phyloP scores from a whole-genome alignment of 2,797 vertebrate species.

The Ispidina picta region DNA sequence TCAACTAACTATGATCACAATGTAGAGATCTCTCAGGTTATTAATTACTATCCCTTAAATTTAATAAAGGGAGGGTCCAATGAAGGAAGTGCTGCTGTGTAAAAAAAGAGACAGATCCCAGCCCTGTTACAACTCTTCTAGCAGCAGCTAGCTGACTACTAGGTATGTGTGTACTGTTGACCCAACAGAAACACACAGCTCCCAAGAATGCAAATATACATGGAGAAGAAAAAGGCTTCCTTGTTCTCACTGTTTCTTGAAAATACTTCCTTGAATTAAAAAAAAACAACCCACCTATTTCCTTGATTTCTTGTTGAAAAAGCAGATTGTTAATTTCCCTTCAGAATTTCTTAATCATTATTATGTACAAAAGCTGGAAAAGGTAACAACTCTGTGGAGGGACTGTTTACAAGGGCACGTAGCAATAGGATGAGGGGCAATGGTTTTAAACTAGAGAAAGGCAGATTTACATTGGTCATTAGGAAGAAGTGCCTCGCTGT shows the following conservation, averaged over 20 bases:
- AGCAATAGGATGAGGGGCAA: no score
- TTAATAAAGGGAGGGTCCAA: neutral
- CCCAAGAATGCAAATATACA: neutral
- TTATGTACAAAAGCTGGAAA: neutral
- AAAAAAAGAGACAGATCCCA: neutral
- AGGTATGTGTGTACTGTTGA: neutral
- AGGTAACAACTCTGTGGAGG: neutral
- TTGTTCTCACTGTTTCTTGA: no score
- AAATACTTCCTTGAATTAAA: no score
- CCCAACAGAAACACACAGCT: neutral
- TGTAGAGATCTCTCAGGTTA: neutral
- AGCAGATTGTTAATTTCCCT: neutral
- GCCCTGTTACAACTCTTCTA: neutral
- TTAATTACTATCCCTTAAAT: neutral
- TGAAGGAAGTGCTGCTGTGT: neutral
- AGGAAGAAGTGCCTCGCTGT: no score
- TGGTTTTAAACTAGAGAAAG: no score
- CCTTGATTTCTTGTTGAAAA: neutral
- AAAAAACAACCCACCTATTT: no score
- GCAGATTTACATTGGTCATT: no score
- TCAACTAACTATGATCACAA: neutral
- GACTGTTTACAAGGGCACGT: no score
- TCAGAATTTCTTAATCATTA: neutral
- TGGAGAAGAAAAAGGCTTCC: neutral
- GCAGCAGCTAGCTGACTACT: neutral